These are phyloP conservation scores for Pelecanus crispus DNA, from an alignment of 2,113 vertebrate species.

Conservation along the genomic window DNA sequence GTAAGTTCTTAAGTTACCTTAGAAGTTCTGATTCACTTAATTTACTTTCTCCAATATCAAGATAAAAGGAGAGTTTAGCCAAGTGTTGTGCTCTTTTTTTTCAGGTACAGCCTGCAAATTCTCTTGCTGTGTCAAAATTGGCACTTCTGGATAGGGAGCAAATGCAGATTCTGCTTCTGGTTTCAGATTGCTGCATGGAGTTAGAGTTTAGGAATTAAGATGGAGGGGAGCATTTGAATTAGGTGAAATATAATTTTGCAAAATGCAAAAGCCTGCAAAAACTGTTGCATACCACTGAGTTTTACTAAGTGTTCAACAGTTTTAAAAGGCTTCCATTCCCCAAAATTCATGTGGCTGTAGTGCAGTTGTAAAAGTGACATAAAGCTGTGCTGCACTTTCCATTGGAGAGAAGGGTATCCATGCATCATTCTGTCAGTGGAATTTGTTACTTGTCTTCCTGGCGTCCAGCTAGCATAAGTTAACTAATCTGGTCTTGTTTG, in stretches of 20 bases:
- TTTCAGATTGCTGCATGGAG: not conserved
- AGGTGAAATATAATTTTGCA: not conserved
- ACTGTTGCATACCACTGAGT: not conserved
- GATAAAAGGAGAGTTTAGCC: not conserved
- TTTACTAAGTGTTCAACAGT: not conserved
- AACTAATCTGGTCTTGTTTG: not conserved
- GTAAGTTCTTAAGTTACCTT: not conserved
- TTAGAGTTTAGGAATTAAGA: not conserved
- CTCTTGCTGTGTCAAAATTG: not conserved
- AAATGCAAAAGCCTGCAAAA: not conserved
- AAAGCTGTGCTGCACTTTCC: too few species aligned
- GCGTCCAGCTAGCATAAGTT: not conserved
- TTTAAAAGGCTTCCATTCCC: not conserved
- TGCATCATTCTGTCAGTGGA: not conserved
- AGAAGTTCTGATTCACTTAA: not conserved
- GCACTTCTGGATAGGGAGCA: not conserved
- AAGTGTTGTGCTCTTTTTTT: not conserved
- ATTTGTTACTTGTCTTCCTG: not conserved
- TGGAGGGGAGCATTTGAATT: not conserved
- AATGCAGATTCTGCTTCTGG: not conserved
- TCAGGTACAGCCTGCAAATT: not conserved
- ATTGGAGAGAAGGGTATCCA: not conserved
- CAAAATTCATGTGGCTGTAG: not conserved
- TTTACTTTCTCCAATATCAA: not conserved
- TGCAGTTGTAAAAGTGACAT: not conserved